These are phyloP conservation scores for Netelia melanura DNA, from an alignment of 2,888 invertebrate genomes.

Conservation along the genomic window DNA sequence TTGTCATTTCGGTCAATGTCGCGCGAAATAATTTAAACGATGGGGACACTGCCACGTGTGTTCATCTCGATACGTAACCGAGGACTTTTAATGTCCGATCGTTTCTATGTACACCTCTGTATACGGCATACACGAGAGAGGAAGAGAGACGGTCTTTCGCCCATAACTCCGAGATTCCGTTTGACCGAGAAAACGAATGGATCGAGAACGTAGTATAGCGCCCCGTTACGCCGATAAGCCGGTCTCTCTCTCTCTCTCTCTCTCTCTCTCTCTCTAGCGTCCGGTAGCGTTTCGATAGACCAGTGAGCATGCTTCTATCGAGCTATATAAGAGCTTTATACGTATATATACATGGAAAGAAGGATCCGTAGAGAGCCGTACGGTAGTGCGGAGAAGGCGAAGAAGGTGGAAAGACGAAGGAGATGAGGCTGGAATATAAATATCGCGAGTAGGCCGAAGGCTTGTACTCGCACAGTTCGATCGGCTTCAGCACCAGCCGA, in stretches of 20 bases:
- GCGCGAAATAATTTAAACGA: constrained; percentile 1
- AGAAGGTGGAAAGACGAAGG: constrained; percentile 42
- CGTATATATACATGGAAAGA: constrained; percentile 15
- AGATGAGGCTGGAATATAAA: constrained; percentile 67
- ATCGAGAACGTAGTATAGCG: constrained; percentile 76
- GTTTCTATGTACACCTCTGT: constrained; percentile 27
- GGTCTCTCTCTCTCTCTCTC: constrained; percentile 69
- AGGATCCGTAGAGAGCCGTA: constrained; percentile 35
- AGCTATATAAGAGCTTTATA: not conserved
- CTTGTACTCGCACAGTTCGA: constrained; percentile 47
- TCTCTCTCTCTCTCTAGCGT: constrained; percentile 70
- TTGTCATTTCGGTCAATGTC: not conserved
- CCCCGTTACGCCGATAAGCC: constrained; percentile 83
- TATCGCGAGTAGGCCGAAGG: constrained; percentile 63
- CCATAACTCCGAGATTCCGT: constrained; percentile 82
- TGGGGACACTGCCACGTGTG: not conserved
- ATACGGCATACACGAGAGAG: constrained; percentile 30
- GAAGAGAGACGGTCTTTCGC: constrained; percentile 61
- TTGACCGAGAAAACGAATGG: constrained; percentile 83
- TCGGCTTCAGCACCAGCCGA: constrained; percentile 59
- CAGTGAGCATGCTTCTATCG: constrained; percentile 17
- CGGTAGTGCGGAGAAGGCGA: constrained; percentile 32
- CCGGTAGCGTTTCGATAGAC: constrained; percentile 79
- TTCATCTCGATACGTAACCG: not conserved
- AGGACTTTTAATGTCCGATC: not conserved